Conservation (phyloP, 2,797 vertebrate species). For the Heteromormyrus szaboi region DNA sequence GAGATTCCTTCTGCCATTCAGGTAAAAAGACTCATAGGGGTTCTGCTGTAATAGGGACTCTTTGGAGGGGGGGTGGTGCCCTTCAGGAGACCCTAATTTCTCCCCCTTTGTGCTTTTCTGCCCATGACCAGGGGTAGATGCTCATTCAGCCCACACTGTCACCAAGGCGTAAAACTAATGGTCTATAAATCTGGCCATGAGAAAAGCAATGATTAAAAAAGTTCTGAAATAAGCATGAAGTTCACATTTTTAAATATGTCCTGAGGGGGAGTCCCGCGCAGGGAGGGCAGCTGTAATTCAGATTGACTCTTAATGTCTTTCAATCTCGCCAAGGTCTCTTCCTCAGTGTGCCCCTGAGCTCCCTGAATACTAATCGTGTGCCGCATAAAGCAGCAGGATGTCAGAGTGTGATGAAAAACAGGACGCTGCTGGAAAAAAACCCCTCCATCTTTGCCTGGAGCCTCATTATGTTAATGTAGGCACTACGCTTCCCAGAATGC, state of each 20-base stretch:
- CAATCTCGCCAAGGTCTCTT: constrained; percentile 59
- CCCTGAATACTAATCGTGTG: constrained; percentile 53
- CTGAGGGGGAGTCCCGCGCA: constrained; percentile 36
- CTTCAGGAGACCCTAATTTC: constrained; percentile 10
- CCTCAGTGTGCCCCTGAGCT: constrained; percentile 40
- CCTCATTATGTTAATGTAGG: background rate
- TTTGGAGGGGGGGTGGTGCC: background rate
- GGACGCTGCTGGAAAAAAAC: background rate
- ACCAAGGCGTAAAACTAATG: constrained; percentile 55
- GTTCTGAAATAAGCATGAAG: constrained; percentile 49
- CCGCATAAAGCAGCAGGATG: constrained; percentile 33
- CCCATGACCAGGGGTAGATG: constrained; percentile 29
- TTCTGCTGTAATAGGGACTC: background rate
- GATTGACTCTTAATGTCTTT: constrained; percentile 55
- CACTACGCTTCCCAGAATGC: constrained; percentile 7
- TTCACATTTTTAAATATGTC: constrained; percentile 40
- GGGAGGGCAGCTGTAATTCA: constrained; percentile 50
- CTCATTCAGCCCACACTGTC: constrained; percentile 32
- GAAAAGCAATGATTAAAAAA: constrained; percentile 56
- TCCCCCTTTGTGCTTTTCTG: constrained; percentile 30
- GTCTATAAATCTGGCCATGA: constrained; percentile 56
- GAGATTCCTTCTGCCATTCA: background rate
- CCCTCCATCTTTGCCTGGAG: background rate
- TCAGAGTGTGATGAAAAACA: constrained; percentile 28
- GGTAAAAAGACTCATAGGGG: background rate